Base-by-base conservation (phyloP, 1,140 invertebrate species). In the Drosophila mauritiana region DNA sequence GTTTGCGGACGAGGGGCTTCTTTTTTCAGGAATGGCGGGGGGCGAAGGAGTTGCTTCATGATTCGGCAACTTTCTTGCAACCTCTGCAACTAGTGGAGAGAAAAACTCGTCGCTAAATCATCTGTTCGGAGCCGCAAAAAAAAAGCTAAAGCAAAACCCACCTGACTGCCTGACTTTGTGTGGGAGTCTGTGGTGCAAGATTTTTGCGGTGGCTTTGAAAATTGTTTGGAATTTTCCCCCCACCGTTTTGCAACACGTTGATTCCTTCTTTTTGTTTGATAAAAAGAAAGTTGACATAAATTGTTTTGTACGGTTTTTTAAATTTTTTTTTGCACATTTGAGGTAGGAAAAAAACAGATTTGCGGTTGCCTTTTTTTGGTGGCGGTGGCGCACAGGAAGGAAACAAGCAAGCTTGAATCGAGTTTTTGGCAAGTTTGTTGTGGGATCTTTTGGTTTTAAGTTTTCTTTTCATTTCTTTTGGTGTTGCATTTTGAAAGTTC, bases 271-370 rank as follows among this genome's bases (percentile, higher is more conserved):
- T 82, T 82, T 88, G 83, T 83, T 88, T 89, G 79, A 88, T 88
- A 79, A 88, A 86, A 88, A 89, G 83, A 88, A 88, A 88, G 83
- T 88, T 88, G 79, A 88, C 83, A 86, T 86, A 88, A 88, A 88
- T 88, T 88, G 75, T 83, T 70, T 73, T 53, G 73, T 73, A 55
- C 72, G 62, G 81, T 10, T 17, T 15, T 15, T n/a, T 43, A 3
- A 3, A 2, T 20, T 45, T 76, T 52, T 52, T 58, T 55, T 31
- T 64, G 64, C 64, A 56, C 58, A 61, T 61, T 81, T 78, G 57
- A 68, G 74, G 73, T 73, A 72, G 80, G 72, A n/a, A 37, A 48
- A 46, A 61, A 69, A 68, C 68, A 39, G 0, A 15, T 74, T 76
- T 63, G 59, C 52, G 62, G 69, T 65, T 67, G 39, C 45, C 52